These are phyloP conservation scores for Girardinichthys multiradiatus DNA, from an alignment of 2,113 vertebrate species.

Conservation along the genomic window DNA sequence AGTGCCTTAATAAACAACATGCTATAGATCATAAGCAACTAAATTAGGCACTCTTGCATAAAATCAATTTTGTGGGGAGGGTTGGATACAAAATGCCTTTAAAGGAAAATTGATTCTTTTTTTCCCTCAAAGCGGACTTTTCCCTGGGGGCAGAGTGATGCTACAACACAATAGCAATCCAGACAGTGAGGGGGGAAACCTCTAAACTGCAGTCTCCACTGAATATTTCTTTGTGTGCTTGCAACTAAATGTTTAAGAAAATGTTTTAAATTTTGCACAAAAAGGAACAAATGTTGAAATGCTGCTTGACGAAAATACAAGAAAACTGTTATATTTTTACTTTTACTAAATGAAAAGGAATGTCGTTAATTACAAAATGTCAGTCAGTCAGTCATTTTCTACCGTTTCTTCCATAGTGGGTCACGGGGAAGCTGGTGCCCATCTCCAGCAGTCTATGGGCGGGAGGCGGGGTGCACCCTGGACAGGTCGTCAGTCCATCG, in stretches of 20 bases:
- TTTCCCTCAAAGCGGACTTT: constrained; percentile 61
- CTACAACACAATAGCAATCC: constrained; percentile 26
- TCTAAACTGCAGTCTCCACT: constrained; percentile 21
- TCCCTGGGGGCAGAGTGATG: constrained; percentile 25
- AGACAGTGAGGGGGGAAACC: constrained; percentile 4
- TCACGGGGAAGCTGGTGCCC: too few relatives aligned
- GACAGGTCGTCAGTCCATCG: too few relatives aligned
- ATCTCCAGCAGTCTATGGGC: too few relatives aligned
- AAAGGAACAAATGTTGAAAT: not conserved
- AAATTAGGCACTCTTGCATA: constrained; percentile 52
- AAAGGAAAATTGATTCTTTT: constrained; percentile 61
- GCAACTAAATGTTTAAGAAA: constrained; percentile 11
- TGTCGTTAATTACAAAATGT: too few relatives aligned
- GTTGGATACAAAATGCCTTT: constrained; percentile 57
- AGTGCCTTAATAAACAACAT: constrained; percentile 40
- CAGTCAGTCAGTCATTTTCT: too few relatives aligned
- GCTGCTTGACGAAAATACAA: not conserved
- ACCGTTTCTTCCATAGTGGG: too few relatives aligned
- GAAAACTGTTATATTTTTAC: not conserved
- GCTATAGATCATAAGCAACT: constrained; percentile 68
- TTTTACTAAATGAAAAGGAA: not conserved
- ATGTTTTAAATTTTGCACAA: constrained; percentile 21
- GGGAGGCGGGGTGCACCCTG: too few relatives aligned
- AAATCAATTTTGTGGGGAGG: constrained; percentile 63
- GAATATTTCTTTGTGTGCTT: constrained; percentile 11